Conservation (phyloP, 2,113 vertebrate species). For the Crotalus viridis region DNA sequence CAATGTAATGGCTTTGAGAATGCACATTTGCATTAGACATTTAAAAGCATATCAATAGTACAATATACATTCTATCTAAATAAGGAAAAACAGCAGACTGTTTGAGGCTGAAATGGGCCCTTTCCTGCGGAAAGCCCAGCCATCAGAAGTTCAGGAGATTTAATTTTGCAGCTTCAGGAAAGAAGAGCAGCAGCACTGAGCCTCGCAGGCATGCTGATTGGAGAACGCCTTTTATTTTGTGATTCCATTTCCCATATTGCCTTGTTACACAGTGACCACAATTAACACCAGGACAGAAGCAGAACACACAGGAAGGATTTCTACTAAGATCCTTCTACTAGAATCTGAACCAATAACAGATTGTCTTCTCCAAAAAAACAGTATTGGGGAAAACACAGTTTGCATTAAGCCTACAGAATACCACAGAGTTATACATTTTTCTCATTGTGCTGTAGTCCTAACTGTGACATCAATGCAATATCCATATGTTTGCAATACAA, state of each 20-base stretch:
- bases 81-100: not conserved
- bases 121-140: not conserved
- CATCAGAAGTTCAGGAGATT: not conserved
- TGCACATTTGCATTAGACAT: not conserved
- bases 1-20: not conserved
- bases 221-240: not conserved
- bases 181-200: not conserved
- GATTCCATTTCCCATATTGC: not conserved
- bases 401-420: not conserved
- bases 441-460: not conserved
- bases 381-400: not conserved
- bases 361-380: not conserved
- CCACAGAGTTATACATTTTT: not conserved
- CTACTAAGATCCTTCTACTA: not conserved
- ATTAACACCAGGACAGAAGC: not conserved
- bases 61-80: not conserved
- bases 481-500: not conserved
- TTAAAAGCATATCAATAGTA: not conserved
- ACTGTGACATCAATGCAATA: not conserved
- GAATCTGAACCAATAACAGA: not conserved
- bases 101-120: not conserved
- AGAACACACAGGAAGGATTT: not conserved
- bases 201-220: not conserved
- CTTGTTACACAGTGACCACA: not conserved
- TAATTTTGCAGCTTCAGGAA: not conserved